Conservation (phyloP, 2,113 vertebrate species). For the Spermophilus dauricus region DNA sequence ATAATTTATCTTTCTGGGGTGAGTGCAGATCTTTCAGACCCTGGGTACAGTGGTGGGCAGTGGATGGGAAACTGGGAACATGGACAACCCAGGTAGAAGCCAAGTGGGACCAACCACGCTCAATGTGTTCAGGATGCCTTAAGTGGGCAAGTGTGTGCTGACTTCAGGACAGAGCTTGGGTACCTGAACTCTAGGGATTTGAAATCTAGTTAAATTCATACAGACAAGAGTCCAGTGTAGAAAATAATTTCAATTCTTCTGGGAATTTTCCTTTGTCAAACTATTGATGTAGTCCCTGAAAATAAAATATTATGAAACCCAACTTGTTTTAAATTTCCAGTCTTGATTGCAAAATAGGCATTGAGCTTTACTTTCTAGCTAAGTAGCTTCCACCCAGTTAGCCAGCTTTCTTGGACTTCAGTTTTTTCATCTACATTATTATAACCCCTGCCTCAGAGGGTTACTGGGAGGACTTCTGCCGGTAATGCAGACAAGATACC, state of each 20-base stretch:
- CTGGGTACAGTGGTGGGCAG: background rate
- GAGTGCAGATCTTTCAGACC: background rate
- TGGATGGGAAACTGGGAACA: background rate
- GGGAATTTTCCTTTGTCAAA: conserved; percentile 2
- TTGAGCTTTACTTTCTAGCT: conserved; percentile 22
- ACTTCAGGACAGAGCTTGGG: background rate
- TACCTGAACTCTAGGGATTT: background rate
- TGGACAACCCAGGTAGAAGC: background rate
- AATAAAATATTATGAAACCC: conserved; percentile 41
- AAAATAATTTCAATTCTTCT: conserved; percentile 33
- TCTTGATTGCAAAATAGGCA: background rate
- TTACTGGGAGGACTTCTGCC: background rate
- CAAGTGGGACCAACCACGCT: background rate
- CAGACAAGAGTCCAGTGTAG: background rate
- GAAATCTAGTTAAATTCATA: conserved; percentile 7
- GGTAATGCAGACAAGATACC: background rate
- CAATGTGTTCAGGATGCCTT: background rate
- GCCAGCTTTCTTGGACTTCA: background rate
- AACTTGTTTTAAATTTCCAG: conserved; percentile 43
- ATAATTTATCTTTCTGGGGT: background rate
- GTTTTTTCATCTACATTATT: conserved; percentile 17
- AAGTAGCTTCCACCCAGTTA: background rate
- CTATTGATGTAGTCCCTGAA: conserved; percentile 5
- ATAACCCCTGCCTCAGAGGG: background rate
- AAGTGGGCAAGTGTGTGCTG: background rate